A percentile compares a stretch with the other conserved stretches of the same genome.
Evolutionary conservation across 2,888 invertebrate genomes (phyloP).

Genomic region (Acrobasis consociella): DNA sequence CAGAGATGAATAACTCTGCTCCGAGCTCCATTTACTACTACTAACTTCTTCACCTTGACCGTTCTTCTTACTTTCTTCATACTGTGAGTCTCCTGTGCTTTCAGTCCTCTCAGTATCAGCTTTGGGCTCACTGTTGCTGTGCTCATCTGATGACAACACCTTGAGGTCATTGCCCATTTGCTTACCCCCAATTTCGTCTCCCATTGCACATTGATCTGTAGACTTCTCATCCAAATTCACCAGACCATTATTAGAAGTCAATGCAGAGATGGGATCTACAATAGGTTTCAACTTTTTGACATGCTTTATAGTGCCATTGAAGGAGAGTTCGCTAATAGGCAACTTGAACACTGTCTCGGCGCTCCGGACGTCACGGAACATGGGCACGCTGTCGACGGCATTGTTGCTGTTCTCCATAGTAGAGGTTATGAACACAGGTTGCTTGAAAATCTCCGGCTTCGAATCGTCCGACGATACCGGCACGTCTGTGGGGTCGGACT

Average conservation of each 20-base stretch:
- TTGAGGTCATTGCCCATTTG: constrained; percentile 31
- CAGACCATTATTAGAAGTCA: constrained; percentile 53
- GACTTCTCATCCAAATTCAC: constrained; percentile 49
- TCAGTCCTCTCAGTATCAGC: constrained; percentile 54
- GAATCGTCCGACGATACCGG: constrained; percentile 68
- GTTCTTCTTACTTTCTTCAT: constrained; percentile 55
- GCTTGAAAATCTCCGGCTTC: constrained; percentile 56
- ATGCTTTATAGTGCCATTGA: constrained; percentile 77
- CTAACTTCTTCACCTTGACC: constrained; percentile 49
- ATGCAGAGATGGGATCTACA: constrained; percentile 68
- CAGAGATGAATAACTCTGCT: constrained; percentile 70
- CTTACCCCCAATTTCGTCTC: constrained; percentile 38
- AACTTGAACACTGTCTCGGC: constrained; percentile 71
- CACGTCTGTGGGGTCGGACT: constrained; percentile 58
- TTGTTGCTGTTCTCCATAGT: constrained; percentile 81
- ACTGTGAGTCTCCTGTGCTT: constrained; percentile 63
- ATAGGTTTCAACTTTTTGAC: constrained; percentile 74
- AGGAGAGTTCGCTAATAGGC: constrained; percentile 72
- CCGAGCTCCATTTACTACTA: constrained; percentile 63
- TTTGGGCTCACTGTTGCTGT: constrained; percentile 40
- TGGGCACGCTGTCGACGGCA: constrained; percentile 73
- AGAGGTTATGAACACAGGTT: constrained; percentile 71
- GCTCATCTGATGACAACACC: constrained; percentile 35
- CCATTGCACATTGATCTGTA: constrained; percentile 37
- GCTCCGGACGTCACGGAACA: constrained; percentile 64